phyloP scores from a whole-genome alignment of 2,888 invertebrate genomes.

The Habrosyne pyritoides region DNA sequence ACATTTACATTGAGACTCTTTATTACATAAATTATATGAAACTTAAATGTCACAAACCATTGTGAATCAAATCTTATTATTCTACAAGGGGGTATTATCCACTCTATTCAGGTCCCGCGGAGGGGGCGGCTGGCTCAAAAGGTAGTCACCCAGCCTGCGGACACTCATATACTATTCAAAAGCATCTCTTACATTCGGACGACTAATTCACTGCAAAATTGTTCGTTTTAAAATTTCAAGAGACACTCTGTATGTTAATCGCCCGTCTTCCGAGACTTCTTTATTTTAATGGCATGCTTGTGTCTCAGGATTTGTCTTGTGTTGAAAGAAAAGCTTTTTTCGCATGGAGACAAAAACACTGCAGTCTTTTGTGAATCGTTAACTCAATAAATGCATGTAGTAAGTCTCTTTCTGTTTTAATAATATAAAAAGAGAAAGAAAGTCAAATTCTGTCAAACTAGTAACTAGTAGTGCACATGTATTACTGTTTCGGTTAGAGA shows the following conservation, averaged over 20 bases:
- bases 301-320: too few relatives aligned
- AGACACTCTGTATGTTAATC: neutral
- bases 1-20: too few relatives aligned
- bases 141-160: constrained; percentile 29
- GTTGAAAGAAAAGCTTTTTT: too few relatives aligned
- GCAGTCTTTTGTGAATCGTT: too few relatives aligned
- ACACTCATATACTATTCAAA: constrained; percentile 42
- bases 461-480: too few relatives aligned
- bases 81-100: constrained; percentile 23
- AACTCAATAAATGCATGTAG: too few relatives aligned
- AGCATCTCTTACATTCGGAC: constrained; percentile 21
- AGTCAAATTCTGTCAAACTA: too few relatives aligned
- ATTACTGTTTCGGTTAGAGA: too few relatives aligned
- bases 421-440: too few relatives aligned
- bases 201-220: constrained; percentile 28
- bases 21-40: too few relatives aligned
- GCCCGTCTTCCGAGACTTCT: neutral
- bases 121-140: constrained; percentile 23
- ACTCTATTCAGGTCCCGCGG: constrained; percentile 35
- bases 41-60: too few relatives aligned
- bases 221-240: constrained; percentile 7
- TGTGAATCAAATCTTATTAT: constrained; percentile 1
- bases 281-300: neutral
- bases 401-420: neutral
- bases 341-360: too few relatives aligned